Conservation (phyloP, 2,797 vertebrate species). For the Hippoglossus hippoglossus region DNA sequence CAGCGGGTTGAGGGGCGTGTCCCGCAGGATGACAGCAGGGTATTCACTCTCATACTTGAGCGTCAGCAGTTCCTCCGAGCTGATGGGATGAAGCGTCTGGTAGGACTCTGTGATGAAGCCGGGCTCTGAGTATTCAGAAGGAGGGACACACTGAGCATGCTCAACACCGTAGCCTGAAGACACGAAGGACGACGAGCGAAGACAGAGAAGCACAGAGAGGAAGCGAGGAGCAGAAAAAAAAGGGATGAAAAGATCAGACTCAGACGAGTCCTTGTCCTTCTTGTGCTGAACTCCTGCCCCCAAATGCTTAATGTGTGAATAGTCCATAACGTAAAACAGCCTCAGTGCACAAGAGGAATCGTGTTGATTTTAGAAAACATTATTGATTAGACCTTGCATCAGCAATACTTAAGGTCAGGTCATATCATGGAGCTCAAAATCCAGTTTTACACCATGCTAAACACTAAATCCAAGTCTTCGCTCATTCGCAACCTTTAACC, state of each 20-base stretch:
- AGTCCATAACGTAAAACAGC: conserved; percentile 14
- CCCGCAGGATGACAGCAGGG: conserved; percentile 91
- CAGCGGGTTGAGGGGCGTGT: conserved; percentile 90
- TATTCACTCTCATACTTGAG: conserved; percentile 98
- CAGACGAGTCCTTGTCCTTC: conserved; percentile 31
- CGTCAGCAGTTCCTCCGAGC: conserved; percentile 96
- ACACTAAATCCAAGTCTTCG: too few relatives aligned
- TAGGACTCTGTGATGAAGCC: conserved; percentile 99
- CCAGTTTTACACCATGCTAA: neutral
- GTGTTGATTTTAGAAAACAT: conserved; percentile 4
- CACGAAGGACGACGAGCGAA: conserved; percentile 35
- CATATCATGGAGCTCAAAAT: conserved; percentile 10
- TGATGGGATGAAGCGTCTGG: conserved; percentile 99
- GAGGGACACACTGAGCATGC: conserved; percentile 98
- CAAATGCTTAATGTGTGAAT: conserved; percentile 11
- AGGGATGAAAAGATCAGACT: conserved; percentile 37
- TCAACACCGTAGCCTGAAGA: conserved; percentile 95
- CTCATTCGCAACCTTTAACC: too few relatives aligned
- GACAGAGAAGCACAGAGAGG: conserved; percentile 42
- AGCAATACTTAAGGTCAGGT: neutral
- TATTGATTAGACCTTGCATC: conserved; percentile 16
- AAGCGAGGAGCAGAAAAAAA: conserved; percentile 22
- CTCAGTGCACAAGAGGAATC: neutral
- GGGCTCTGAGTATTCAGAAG: conserved; percentile 98
- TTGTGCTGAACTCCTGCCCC: conserved; percentile 21